These are phyloP conservation scores for Bombus sibiricus DNA, from an alignment of 1,140 invertebrate species.

Conservation along the genomic window DNA sequence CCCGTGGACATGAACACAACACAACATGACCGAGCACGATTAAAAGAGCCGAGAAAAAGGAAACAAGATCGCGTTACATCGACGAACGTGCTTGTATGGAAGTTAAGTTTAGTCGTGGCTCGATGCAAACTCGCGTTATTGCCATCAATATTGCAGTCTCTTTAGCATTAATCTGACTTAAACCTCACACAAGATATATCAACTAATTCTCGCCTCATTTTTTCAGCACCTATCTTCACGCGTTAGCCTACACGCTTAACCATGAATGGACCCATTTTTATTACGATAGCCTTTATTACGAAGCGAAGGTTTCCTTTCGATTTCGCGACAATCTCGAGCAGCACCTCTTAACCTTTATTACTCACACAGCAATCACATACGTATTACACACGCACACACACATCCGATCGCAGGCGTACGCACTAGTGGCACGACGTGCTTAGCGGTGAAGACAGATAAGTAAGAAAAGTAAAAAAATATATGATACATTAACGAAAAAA, in stretches of 20 bases:
- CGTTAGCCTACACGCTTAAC: neutral
- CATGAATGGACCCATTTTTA: neutral
- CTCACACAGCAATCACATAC: slow-evolving; percentile 1
- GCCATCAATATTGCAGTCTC: neutral
- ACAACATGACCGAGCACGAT: neutral
- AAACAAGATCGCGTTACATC: neutral
- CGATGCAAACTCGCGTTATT: neutral
- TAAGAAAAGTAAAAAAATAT: slow-evolving; percentile 31
- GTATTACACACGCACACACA: slow-evolving; percentile 12
- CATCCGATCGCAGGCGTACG: slow-evolving; percentile 45
- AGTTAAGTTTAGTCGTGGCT: neutral
- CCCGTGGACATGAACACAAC: neutral
- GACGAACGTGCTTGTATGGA: neutral
- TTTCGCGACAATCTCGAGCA: neutral
- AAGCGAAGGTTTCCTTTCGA: neutral
- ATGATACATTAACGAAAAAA: slow-evolving; percentile 23
- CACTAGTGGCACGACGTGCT: slow-evolving; percentile 58
- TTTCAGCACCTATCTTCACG: neutral
- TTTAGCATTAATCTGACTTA: neutral
- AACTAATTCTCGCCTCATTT: neutral
- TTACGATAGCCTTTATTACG: neutral
- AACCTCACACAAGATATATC: no score
- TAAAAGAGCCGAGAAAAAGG: neutral
- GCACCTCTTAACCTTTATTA: neutral
- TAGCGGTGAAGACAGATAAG: slow-evolving; percentile 30